Evolutionary conservation across 2,797 vertebrate species (phyloP), one percentile per base, ranked within the genome.

Genomic region (Rhinogobio ventralis): DNA sequence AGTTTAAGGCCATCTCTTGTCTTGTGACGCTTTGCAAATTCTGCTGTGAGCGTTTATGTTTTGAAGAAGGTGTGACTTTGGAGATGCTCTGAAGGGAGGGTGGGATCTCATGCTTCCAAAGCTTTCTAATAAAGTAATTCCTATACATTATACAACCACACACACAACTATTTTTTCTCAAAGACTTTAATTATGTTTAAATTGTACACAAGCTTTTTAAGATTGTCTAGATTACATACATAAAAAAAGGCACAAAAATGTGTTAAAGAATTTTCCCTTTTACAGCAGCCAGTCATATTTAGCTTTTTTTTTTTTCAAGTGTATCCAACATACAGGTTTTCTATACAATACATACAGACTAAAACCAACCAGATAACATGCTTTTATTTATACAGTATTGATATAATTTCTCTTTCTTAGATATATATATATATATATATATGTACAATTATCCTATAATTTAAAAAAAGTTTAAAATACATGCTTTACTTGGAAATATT

Each of bases 181-280:
- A 96, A 96, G 91, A 95, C 94, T 97, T 98, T 97, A 97, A 96
- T 98, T 94, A 95, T 89, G 91, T 96, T 97, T 96, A 96, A 94
- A 96, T 96, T 96, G 94, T 96, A 97, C 96, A 98, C 96, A 96
- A 97, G 96, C 96, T 93, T 90, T 94, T 95, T 92, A 95, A 96
- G 97, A 98, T 98, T 98, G 97, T 99, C 97, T 97, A 95, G 95
- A 96, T 96, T 95, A 97, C 96, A 97, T 96, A 97, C 94, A 96
- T 96, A 96, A 94, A 97, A n/a, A 97, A 99, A 99, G 97, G 98
- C 98, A 98, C 97, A 97, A 95, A 95, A 95, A 97, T 96, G 96
- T 96, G 96, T 96, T 95, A 95, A 96, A 96, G 95, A 95, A 90
- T 91, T 94, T 91, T 89, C 93, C 90, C 87, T 93, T 95, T 93